Evolutionary conservation across 2,113 vertebrate species (phyloP), one percentile per base, ranked within the genome.

Genomic region (Gymnorhina tibicen): DNA sequence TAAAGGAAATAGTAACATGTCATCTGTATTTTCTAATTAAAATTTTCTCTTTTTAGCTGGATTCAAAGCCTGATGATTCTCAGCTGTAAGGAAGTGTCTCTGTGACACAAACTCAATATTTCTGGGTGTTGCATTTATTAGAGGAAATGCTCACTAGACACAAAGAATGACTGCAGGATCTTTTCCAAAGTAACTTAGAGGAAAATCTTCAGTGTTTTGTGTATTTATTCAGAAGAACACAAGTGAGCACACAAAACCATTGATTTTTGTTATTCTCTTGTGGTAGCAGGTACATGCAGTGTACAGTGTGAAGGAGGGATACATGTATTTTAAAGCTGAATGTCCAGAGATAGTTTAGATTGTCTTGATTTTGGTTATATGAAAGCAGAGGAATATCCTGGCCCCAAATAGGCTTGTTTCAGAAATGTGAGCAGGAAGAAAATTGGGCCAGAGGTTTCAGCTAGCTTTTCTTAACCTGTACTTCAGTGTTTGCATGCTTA

Each of bases 21-120:
- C 3, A 2, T 66, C 58, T 87, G 35, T 33, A 16, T 79, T 92
- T 87, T n/a, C 53, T 89, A 85, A 69, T 66, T 33, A 4, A 22
- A n/a, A n/a, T n/a, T n/a, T n/a, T 87, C 39, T 82, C 41, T 76
- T 83, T 76, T 77, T 73, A 83, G 42, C 64, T 86, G 69, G 41
- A 95, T 89, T 95, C 59, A 86, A 64, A 78, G 44, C 26, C 83
- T 87, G 80, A 94, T 50, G 55, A 74, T 75, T 92, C 64, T 95
- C 73, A 94, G 80, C 85, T 94, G 42, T 85, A 83, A 76, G 22
- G 63, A 85, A 77, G 42, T 73, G 33, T 70, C 30, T 56, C 39
- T 73, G 49, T 91, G 82, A 81, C 75, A 80, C 3, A 4, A 80
- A 77, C 70, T 88, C 70, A 59, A 0, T 83, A 59, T 93, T 89